phyloP scores from a whole-genome alignment of 2,113 vertebrate genomes.

The Motacilla tschutschensis region DNA sequence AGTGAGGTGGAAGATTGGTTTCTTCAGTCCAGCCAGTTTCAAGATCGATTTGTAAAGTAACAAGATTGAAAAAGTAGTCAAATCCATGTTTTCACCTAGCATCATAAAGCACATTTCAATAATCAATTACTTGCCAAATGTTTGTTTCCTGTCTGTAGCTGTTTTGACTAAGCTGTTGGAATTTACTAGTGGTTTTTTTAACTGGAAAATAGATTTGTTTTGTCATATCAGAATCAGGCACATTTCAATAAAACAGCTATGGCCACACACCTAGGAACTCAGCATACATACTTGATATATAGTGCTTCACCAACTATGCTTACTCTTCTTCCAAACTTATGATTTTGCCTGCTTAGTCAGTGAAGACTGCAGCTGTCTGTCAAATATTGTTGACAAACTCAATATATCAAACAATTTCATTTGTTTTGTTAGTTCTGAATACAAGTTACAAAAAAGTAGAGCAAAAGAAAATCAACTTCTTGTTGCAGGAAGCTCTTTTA shows the following conservation, averaged over 20 bases:
- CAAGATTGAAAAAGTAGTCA: background rate
- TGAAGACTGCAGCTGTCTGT: background rate
- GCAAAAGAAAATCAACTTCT: background rate
- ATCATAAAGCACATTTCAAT: background rate
- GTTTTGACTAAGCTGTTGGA: background rate
- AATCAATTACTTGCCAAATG: background rate
- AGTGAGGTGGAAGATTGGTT: background rate
- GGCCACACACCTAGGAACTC: background rate
- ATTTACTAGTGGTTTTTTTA: background rate
- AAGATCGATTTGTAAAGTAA: background rate
- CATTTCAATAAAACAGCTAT: background rate
- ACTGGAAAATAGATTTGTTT: background rate
- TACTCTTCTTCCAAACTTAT: background rate
- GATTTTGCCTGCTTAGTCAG: background rate
- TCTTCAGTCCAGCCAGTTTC: background rate
- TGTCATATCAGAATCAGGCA: background rate
- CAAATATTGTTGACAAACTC: background rate
- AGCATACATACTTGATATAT: background rate
- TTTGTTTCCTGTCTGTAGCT: background rate
- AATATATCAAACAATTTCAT: background rate
- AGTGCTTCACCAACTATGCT: background rate
- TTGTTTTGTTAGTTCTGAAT: background rate
- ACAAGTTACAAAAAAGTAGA: background rate
- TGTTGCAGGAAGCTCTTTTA: background rate
- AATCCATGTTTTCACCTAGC: background rate